phyloP scores from a whole-genome alignment of 2,113 vertebrate species.

The Sander lucioperca region DNA sequence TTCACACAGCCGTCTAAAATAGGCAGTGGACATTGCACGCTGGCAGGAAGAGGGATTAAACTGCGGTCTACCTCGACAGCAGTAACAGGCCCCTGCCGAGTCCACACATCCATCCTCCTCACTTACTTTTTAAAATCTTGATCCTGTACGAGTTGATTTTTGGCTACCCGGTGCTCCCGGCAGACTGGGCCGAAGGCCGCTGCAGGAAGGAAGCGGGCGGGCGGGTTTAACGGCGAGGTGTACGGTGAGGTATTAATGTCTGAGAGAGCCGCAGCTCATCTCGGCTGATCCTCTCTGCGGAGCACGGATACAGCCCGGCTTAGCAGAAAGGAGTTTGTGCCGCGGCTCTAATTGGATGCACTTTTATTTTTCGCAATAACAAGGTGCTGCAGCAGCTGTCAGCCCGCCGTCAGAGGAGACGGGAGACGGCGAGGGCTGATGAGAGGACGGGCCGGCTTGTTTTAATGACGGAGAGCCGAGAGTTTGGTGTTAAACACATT shows the following conservation, averaged over 20 bases:
- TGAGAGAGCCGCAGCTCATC: constrained; percentile 58
- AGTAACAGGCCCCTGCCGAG: too few relatives aligned
- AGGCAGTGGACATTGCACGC: too few relatives aligned
- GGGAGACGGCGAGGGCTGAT: too few relatives aligned
- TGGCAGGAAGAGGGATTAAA: too few relatives aligned
- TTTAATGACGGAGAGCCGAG: not conserved
- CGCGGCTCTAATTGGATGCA: constrained; percentile 63
- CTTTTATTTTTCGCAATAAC: constrained; percentile 63
- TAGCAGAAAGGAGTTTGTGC: constrained; percentile 38
- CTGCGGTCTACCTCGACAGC: too few relatives aligned
- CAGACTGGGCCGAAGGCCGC: constrained; percentile 68
- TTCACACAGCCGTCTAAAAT: too few relatives aligned
- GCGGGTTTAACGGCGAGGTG: constrained; percentile 35
- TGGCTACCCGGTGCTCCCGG: constrained; percentile 41
- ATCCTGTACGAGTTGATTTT: constrained; percentile 49
- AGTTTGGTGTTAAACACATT: not conserved
- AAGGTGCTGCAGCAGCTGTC: constrained; percentile 43
- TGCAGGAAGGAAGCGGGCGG: constrained; percentile 46
- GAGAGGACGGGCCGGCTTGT: not conserved
- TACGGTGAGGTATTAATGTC: constrained; percentile 58
- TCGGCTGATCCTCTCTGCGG: constrained; percentile 53
- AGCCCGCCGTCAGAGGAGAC: constrained; percentile 2
- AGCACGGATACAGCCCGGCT: constrained; percentile 28
- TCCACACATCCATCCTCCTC: constrained; percentile 59
- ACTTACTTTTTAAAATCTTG: constrained; percentile 39